Evolutionary conservation across 1,140 invertebrate genomes (phyloP).

Genomic region (Tetraneura akinire): DNA sequence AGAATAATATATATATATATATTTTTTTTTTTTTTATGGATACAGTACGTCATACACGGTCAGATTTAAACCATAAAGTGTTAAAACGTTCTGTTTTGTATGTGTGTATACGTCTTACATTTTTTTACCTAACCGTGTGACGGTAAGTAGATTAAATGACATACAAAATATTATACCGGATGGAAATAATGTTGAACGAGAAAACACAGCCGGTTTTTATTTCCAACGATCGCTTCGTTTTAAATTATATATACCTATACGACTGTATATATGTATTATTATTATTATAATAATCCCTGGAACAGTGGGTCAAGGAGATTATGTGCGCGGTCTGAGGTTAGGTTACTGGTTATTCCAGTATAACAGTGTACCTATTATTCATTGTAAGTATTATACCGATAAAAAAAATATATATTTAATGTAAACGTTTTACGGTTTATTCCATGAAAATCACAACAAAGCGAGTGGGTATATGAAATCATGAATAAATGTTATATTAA

Average conservation of each 20-base stretch:
- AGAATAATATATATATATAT: background rate
- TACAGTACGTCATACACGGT: too few species aligned
- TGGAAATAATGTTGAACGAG: background rate
- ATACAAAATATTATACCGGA: background rate
- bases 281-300: conserved; percentile 29
- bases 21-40: too few species aligned
- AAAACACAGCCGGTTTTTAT: background rate
- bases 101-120: background rate
- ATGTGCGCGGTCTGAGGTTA: background rate
- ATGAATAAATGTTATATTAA: too few species aligned
- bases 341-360: conserved; percentile 33
- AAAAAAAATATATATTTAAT: too few species aligned
- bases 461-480: too few species aligned
- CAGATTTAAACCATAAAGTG: too few species aligned
- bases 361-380: background rate
- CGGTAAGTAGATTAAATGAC: background rate
- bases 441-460: too few species aligned
- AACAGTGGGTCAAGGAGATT: conserved; percentile 39
- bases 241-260: background rate
- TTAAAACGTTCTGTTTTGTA: too few species aligned
- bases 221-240: background rate
- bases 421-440: too few species aligned
- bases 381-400: too few species aligned
- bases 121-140: too few species aligned
- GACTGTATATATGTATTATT: too few species aligned